Conservation (phyloP, 1,140 invertebrate species). For the Nephila pilipes region DNA sequence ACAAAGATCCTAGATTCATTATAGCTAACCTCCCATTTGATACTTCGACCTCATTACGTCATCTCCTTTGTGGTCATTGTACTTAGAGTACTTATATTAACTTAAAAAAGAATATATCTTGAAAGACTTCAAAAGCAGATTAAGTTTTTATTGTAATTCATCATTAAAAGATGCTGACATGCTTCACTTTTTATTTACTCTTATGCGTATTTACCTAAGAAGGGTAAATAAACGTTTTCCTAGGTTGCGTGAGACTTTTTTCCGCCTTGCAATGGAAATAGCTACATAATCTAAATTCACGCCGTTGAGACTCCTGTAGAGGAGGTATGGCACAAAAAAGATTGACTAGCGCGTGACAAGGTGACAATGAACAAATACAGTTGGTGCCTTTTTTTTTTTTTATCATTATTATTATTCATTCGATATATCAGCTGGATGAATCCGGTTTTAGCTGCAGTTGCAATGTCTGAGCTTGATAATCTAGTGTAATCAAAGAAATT, state of each 20-base stretch:
- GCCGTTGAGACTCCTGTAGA: neutral
- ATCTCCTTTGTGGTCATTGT: no score
- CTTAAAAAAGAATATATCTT: no score
- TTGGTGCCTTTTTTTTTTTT: neutral
- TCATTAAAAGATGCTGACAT: no score
- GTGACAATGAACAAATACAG: constrained; percentile 29
- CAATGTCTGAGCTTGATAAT: neutral
- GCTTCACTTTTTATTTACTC: neutral
- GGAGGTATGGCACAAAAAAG: neutral
- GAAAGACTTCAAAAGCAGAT: no score
- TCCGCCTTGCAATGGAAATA: neutral
- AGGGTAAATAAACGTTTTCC: neutral
- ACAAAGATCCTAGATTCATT: no score
- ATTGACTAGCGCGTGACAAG: neutral
- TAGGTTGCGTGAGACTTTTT: neutral
- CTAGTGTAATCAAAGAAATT: neutral
- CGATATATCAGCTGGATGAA: neutral
- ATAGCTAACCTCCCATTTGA: no score
- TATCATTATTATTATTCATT: neutral
- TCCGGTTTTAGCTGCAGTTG: neutral
- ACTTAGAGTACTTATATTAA: no score
- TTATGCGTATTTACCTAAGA: neutral
- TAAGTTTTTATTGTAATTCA: no score
- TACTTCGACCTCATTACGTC: no score
- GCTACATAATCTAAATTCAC: neutral